Evolutionary conservation across 1,140 invertebrate species (phyloP), one percentile per base, ranked within the genome.

Genomic region (Chlorops oryzae): DNA sequence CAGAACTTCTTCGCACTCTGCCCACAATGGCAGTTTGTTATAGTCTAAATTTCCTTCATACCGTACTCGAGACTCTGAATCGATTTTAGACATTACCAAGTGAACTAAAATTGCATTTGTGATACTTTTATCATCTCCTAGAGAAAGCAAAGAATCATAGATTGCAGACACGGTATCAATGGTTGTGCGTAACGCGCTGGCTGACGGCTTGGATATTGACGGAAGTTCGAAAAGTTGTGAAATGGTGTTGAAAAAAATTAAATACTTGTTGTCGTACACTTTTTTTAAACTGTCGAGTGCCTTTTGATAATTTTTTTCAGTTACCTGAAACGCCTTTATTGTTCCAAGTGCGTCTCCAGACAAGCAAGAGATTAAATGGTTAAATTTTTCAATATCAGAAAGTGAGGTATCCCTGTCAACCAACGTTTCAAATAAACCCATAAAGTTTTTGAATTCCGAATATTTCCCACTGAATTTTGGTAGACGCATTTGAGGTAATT

Each of bases 11-110:
- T 39, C 51, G 15, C 50, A 51, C 9, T 51, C 35, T 15, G 23
- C 27, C 50, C 50, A 51, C 20, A 45, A 28, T 27, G 50, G 42
- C 1, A 51, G 43, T n/a, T 37, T 32, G 5, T 39, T 25, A 23
- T 28, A 51, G 23, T 51, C 42, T 25, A 51, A 17, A 1, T 45
- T 41, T 40, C 46, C 50, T 21, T 45, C 50, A 20, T 34, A 51
- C n/a, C 39, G 22, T 5, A 42, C 44, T 21, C 38, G 44, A 9
- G 49, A 44, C 22, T 25, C 22, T 25, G 40, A 13, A 45, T 45
- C 49, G 5, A 51, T 42, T 21, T 51, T 51, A 22, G 49, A 51
- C 41, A 51, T 51, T 10, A 49, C 37, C 34, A 41, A 41, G 32
- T 49, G 47, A 21, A 49, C 41, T 13, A 41, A 23, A 1, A 49